These are phyloP conservation scores for Gasterosteus nipponicus DNA, from an alignment of 2,113 vertebrate species.

Conservation along the genomic window DNA sequence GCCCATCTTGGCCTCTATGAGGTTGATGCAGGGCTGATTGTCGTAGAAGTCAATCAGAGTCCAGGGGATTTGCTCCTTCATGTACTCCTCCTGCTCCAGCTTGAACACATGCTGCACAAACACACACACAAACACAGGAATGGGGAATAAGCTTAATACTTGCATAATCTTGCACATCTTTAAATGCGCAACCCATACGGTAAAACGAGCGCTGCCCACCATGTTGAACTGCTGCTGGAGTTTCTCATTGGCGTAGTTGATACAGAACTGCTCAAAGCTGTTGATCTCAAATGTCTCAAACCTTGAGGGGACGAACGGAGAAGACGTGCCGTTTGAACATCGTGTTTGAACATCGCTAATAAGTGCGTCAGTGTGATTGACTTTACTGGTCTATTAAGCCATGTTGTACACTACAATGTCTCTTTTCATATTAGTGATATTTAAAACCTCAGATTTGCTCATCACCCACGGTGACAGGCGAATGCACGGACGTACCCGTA, in stretches of 20 bases:
- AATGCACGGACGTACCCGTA: slow-evolving; percentile 85
- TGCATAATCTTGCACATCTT: neutral
- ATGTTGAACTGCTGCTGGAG: slow-evolving; percentile 99
- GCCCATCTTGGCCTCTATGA: slow-evolving; percentile 98
- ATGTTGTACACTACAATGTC: neutral
- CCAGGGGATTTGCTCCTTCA: slow-evolving; percentile 99
- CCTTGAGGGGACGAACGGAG: slow-evolving; percentile 76
- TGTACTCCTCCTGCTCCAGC: slow-evolving; percentile 98
- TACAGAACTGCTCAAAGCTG: slow-evolving; percentile 99
- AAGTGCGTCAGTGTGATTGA: neutral
- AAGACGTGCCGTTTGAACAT: neutral
- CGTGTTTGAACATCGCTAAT: neutral
- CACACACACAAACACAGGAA: neutral
- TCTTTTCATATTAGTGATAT: neutral
- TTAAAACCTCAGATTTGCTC: neutral
- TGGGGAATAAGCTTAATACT: neutral
- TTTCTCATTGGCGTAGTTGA: slow-evolving; percentile 99
- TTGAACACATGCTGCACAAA: slow-evolving; percentile 94
- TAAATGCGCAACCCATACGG: neutral
- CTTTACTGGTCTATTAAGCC: neutral
- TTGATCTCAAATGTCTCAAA: slow-evolving; percentile 99
- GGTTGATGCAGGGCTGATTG: slow-evolving; percentile 99
- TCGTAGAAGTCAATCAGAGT: slow-evolving; percentile 99
- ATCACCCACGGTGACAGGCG: neutral
- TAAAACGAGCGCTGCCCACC: slow-evolving; percentile 81